Base-by-base conservation (phyloP, 2,113 vertebrate genomes). In the Pipra filicauda region DNA sequence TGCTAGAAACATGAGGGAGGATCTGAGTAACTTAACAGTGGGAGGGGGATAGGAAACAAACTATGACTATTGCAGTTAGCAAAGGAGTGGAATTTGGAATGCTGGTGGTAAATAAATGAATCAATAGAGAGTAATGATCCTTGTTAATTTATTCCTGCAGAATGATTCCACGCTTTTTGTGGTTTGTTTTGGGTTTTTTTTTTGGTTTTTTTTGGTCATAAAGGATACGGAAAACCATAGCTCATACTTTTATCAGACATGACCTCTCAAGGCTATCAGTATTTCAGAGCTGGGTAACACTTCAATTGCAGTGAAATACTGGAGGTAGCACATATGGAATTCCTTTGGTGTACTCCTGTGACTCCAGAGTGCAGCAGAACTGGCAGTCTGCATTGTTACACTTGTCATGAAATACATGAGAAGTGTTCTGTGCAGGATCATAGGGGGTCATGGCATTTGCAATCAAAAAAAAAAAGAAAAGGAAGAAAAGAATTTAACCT, bases 381-480 rank as follows among this genome's bases (percentile, higher is more conserved):
- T 97, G 96, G 95, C 86, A 96, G 88, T 70, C 87, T 82, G 93
- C 91, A 87, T 95, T 96, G 95, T 97, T 97, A 93, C 52, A 79
- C 57, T 87, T 96, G 80, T 95, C 95, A 91, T 91, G 82, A 95
- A 80, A 93, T 41, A 94, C 78, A 64, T 46, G 74, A 95, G 85
- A 94, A 89, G 66, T 64, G 77, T 30, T 94, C 88, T 91, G 49
- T 78, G 86, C 62, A 46, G 86, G 89, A 85, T 95, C 93, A 89
- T 27, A 18, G 11, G 4, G 30, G 88, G 77, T 83, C 91, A 37
- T 62, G 57, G 66, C 11, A 44, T 96, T 91, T 87, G 51, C 75
- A 85, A 93, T 72, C 55, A 72, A 67, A 84, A 64, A 59, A 59
- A 81, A 76, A 67, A 95, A 67, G 11, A 91, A 15, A 82, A 43